These are phyloP conservation scores for Theristus sp. DNA, from an alignment of 2,888 invertebrate genomes.

Conservation along the genomic window DNA sequence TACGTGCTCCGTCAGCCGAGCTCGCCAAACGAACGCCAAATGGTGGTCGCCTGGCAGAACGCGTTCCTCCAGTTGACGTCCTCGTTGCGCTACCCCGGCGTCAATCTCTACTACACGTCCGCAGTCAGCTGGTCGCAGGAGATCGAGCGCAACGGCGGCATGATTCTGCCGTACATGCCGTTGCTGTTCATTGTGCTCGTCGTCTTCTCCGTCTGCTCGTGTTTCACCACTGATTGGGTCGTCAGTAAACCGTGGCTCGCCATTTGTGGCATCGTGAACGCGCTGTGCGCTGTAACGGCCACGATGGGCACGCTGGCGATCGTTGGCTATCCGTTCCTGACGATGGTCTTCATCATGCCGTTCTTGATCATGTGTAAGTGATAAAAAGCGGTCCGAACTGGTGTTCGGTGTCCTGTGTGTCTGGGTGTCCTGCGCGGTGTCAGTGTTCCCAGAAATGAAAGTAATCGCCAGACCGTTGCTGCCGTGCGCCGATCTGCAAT, in stretches of 20 bases:
- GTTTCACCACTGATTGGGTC: conserved; percentile 82
- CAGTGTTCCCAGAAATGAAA: not conserved
- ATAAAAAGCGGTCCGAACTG: too few relatives aligned
- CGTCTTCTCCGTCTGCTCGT: conserved; percentile 42
- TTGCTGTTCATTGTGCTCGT: conserved; percentile 20
- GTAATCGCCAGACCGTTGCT: too few relatives aligned
- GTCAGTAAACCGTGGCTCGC: conserved; percentile 76
- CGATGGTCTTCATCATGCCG: conserved; percentile 78
- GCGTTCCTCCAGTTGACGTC: conserved; percentile 3
- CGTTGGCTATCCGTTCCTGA: conserved; percentile 72
- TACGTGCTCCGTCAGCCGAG: not conserved
- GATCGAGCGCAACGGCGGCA: conserved; percentile 25
- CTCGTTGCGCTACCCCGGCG: conserved; percentile 8
- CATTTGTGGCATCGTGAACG: conserved; percentile 67
- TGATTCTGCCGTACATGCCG: conserved; percentile 15
- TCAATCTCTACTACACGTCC: conserved; percentile 16
- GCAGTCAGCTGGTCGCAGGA: conserved; percentile 21
- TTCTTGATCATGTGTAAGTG: conserved; percentile 79
- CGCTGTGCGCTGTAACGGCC: conserved; percentile 68
- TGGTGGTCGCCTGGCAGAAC: not conserved
- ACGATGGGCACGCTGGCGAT: conserved; percentile 78
- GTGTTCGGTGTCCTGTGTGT: too few relatives aligned
- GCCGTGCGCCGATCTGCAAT: too few relatives aligned
- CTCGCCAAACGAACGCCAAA: conserved; percentile 1
- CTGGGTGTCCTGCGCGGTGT: not conserved